Percentiles rank a stretch among this genome's conserved stretches.
Conservation (phyloP, 2,113 vertebrate species). For the Orcinus orca region DNA sequence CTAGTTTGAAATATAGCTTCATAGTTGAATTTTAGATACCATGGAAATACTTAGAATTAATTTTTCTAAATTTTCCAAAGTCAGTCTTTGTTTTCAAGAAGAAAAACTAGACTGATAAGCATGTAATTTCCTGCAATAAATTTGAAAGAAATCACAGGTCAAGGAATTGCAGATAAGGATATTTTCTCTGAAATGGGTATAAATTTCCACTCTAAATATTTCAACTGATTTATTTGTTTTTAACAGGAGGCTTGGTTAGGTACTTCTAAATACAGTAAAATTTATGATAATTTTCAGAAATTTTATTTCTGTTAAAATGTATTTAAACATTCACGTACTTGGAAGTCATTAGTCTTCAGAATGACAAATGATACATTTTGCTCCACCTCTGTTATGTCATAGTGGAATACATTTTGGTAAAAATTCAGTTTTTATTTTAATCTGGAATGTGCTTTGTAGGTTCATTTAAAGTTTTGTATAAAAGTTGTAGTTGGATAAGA, state of each 20-base stretch:
- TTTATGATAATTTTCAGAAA: not conserved
- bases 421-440: slow-evolving; percentile 37
- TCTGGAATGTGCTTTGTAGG: not conserved
- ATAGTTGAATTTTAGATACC: not conserved
- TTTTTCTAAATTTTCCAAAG: not conserved
- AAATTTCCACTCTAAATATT: not conserved
- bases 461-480: not conserved
- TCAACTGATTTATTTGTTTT: not conserved
- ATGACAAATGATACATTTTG: not conserved
- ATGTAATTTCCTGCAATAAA: not conserved
- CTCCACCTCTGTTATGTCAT: not conserved
- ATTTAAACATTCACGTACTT: not conserved
- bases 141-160: not conserved
- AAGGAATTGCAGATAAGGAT: not conserved
- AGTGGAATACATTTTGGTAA: not conserved
- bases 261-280: not conserved
- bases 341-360: not conserved
- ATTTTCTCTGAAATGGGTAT: not conserved
- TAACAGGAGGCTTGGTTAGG: not conserved
- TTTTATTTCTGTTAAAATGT: slow-evolving; percentile 15
- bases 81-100: not conserved
- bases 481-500: not conserved
- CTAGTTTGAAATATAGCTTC: not conserved
- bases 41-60: not conserved
- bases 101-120: not conserved